Evolutionary conservation across 2,888 invertebrate genomes (phyloP).

Genomic region (Sesamia inferens): DNA sequence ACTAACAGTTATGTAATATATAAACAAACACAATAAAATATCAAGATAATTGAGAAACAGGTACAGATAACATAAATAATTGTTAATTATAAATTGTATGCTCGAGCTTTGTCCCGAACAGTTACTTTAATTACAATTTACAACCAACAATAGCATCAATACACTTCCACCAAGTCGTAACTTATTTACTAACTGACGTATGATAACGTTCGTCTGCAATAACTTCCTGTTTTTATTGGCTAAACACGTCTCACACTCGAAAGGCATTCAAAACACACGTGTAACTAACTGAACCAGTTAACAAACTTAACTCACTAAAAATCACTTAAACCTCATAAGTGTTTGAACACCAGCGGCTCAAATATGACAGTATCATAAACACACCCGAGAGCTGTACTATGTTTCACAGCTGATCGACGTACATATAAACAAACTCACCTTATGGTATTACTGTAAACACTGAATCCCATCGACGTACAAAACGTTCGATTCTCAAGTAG

Average conservation of each 20-base stretch:
- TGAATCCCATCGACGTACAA: constrained; percentile 74
- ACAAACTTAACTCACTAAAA: constrained; percentile 37
- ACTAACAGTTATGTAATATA: constrained; percentile 27
- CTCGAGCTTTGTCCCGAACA: constrained; percentile 22
- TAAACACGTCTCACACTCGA: constrained; percentile 37
- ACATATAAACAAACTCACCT: constrained; percentile 83
- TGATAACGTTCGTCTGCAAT: constrained; percentile 55
- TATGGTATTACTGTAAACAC: constrained; percentile 76
- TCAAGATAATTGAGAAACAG: constrained; percentile 29
- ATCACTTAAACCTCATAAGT: constrained; percentile 53
- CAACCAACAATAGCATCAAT: constrained; percentile 32
- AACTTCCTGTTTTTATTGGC: constrained; percentile 58
- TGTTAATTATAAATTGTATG: constrained; percentile 39
- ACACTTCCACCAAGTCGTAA: constrained; percentile 49
- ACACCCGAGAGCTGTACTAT: constrained; percentile 47
- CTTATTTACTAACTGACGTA: constrained; percentile 49
- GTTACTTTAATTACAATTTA: constrained; percentile 60
- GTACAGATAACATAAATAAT: constrained; percentile 23
- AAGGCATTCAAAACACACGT: constrained; percentile 54
- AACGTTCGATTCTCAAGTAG: constrained; percentile 71
- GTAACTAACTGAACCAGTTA: constrained; percentile 42
- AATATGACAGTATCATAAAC: constrained; percentile 64
- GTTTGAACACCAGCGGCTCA: constrained; percentile 44
- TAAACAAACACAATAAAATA: constrained; percentile 19
- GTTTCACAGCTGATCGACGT: constrained; percentile 80